Base-by-base conservation (phyloP, 2,888 invertebrate species). In the Laspeyria flexula region DNA sequence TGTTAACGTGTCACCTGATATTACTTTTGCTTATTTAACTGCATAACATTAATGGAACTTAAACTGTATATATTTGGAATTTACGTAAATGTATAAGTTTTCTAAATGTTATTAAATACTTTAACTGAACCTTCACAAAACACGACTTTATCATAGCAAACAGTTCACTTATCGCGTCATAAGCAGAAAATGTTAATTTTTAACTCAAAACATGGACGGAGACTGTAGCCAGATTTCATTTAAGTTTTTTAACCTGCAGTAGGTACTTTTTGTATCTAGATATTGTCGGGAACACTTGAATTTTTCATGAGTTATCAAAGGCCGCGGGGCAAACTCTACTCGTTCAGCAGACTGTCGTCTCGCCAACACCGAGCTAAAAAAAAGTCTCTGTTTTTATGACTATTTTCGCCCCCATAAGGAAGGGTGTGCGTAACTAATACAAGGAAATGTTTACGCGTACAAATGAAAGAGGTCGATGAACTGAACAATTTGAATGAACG, bases 281-380 rank as follows among this genome's bases (percentile, higher is more conserved):
- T 77, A 73, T 79, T 75, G 77, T 72, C 65, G 71, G 66, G 63
- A 75, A 67, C 63, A 75, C 76, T 83, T 88, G 86, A 84, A 87
- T 88, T 81, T 88, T 90, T 87, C 85, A 89, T 87, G 83, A 86
- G 82, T 73, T 83, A 76, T 85, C 84, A 86, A 85, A 86, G 79
- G 80, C 82, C 77, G 50, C 58, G 51, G 51, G 80, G 81, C 79
- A 67, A 75, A 71, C 59, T 65, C 71, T 73, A 69, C 72, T 73
- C 76, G 58, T 51, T 51, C 47, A 55, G 53, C 55, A 52, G 70
- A 51, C 60, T 61, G 58, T 59, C 62, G 74, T 65, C 71, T 73
- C 73, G 71, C 60, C 61, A 54, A 55, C 72, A 52, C 42, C 51
- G 58, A 56, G 53, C 49, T 67, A 62, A 71, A 76, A 82, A 81